These are phyloP conservation scores for Fragum fragum DNA, from an alignment of 2,888 invertebrate genomes.

Conservation along the genomic window DNA sequence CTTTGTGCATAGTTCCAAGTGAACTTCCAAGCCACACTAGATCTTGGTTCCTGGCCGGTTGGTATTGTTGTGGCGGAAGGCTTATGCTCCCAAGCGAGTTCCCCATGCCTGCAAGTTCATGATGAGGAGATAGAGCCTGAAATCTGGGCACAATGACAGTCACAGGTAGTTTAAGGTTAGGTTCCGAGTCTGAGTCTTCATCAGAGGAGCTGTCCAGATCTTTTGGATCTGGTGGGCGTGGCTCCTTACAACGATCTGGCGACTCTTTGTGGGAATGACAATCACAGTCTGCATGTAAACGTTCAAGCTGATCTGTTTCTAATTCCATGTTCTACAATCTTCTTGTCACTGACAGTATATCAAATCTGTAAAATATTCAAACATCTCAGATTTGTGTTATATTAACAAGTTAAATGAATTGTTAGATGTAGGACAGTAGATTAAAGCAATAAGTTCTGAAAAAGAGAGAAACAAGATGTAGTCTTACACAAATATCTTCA, in stretches of 20 bases:
- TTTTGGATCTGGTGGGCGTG: slow-evolving; percentile 44
- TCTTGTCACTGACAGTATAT: no score
- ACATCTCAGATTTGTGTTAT: no score
- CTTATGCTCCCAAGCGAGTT: slow-evolving; percentile 52
- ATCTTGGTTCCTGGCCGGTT: slow-evolving; percentile 47
- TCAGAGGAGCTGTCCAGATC: slow-evolving; percentile 3
- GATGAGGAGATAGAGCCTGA: slow-evolving; percentile 11
- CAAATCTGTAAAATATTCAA: no score
- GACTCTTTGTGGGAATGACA: slow-evolving; percentile 33
- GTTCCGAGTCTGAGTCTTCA: slow-evolving; percentile 17
- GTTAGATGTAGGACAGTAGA: no score
- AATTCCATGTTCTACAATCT: slow-evolving; percentile 11
- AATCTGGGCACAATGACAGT: slow-evolving; percentile 18
- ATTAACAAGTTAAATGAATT: no score
- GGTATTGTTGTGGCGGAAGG: slow-evolving; percentile 51
- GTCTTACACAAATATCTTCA: no score
- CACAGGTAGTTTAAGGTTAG: slow-evolving; percentile 14
- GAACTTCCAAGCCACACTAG: slow-evolving; percentile 66
- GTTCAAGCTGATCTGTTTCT: slow-evolving; percentile 22
- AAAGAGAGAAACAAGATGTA: no score
- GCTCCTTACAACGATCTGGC: slow-evolving; percentile 36
- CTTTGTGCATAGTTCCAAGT: slow-evolving; percentile 66
- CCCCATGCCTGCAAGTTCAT: slow-evolving; percentile 44
- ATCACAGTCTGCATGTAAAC: slow-evolving; percentile 40
- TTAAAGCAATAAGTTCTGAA: no score